These are phyloP conservation scores for Trichogramma pretiosum DNA, from an alignment of 1,140 invertebrate species.

Conservation along the genomic window DNA sequence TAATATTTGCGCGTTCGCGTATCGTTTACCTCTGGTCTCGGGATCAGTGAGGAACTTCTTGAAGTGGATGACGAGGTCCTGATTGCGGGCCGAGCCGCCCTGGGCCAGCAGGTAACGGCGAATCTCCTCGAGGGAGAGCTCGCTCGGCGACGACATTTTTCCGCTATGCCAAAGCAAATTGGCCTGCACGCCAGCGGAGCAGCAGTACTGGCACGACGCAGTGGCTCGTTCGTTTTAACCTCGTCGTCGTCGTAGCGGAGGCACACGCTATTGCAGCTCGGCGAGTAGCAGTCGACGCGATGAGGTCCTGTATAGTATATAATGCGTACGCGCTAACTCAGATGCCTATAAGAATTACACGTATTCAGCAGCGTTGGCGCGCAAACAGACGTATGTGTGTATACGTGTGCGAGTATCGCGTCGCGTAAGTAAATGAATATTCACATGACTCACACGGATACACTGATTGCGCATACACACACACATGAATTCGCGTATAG, in stretches of 20 bases:
- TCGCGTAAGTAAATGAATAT: no score
- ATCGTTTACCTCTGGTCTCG: slow-evolving; percentile 59
- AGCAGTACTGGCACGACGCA: no score
- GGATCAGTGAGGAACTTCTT: slow-evolving; percentile 75
- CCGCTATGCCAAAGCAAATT: slow-evolving; percentile 22
- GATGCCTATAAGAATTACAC: no score
- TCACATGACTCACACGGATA: no score
- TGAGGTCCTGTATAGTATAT: not conserved
- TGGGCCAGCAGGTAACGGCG: slow-evolving; percentile 72
- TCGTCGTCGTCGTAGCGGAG: no score
- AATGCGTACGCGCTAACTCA: no score
- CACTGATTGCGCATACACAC: no score
- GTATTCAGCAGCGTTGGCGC: not conserved
- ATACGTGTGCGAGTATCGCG: no score
- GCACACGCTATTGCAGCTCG: no score
- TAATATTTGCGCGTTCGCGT: not conserved
- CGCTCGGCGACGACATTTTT: slow-evolving; percentile 60
- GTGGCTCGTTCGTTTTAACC: no score
- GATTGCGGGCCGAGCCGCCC: slow-evolving; percentile 77
- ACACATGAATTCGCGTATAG: no score
- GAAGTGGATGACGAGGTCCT: slow-evolving; percentile 80
- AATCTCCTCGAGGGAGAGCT: slow-evolving; percentile 74
- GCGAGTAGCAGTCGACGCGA: not conserved
- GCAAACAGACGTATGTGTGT: no score
- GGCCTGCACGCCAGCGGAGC: not conserved